Evolutionary conservation across 2,888 invertebrate species (phyloP), one percentile per base, ranked within the genome.

Genomic region (Rhagophthalmus giganteus): DNA sequence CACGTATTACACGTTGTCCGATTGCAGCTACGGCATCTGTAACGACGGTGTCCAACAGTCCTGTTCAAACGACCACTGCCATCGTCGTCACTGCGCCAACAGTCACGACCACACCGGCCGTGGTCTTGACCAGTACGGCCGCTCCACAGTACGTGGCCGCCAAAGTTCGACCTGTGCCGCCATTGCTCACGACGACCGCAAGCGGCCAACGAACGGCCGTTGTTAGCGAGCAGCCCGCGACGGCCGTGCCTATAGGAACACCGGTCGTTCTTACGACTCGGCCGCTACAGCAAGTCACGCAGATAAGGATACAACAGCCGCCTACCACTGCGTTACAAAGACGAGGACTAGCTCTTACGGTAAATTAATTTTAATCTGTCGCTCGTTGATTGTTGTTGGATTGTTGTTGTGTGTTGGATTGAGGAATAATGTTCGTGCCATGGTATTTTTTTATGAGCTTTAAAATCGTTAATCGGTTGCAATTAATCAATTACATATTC

Each of bases 271-370:
- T 82, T 52, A 78, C 81, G 16, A 60, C 71, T 15, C 64, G 71
- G 1, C 60, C 68, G 13, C 77, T 76, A 55, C 78, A 78, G 25
- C 64, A 63, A 26, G 77, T 80, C 9, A 80, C 81, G 1, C 80
- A 80, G 65, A 80, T 80, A 58, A 73, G 79, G 54, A 77, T 80
- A 61, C 79, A 80, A 47, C 77, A 80, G 35, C 75, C 75, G 60
- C 78, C 79, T 1, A 69, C 76, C 3, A 80, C 77, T 59, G 76
- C 84, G 46, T 70, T 76, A 45, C 81, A 82, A 65, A 75, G 86
- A 54, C 78, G 85, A 60, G 85, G 86, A 25, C 73, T 87, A 2
- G 86, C 86, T n/a, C 81, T 87, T 15, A 87, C 87, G 74, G 86
- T 86, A 68, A 71, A 69, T 63, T 35, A 14, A 46, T 12, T n/a